Evolutionary conservation across 92 coral and sea anemone genomes (phyloP).

Genomic region (Phenganax subtilis): DNA sequence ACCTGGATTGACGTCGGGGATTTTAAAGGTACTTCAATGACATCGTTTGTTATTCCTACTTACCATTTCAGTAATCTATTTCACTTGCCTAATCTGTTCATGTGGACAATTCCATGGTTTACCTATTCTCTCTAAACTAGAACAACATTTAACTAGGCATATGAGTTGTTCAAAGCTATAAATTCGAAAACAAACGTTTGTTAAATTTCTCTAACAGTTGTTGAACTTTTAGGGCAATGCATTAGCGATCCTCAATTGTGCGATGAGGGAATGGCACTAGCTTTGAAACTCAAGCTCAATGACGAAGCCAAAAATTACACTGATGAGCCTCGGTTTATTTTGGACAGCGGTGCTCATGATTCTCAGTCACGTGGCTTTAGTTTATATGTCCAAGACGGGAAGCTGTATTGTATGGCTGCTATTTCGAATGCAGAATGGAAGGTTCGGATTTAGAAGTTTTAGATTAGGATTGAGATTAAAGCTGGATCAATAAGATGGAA

Average conservation of each 20-base stretch:
- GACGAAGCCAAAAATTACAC: constrained; percentile 65
- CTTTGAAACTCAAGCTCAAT: constrained; percentile 75
- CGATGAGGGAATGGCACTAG: constrained; percentile 77
- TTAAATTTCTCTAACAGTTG: neutral
- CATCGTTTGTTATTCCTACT: neutral
- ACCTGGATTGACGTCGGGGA: constrained; percentile 98
- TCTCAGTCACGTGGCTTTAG: constrained; percentile 78
- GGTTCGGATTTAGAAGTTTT: constrained; percentile 50
- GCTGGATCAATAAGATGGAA: too few species aligned
- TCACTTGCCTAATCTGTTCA: neutral
- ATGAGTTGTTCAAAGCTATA: neutral
- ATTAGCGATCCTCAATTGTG: constrained; percentile 87
- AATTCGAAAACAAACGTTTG: neutral
- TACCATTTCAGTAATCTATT: neutral
- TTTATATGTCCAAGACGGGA: constrained; percentile 63
- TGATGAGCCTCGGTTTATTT: constrained; percentile 74
- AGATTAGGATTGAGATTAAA: neutral
- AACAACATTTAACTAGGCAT: too few species aligned
- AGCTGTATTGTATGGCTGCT: constrained; percentile 67
- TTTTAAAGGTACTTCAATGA: constrained; percentile 57
- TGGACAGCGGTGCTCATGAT: constrained; percentile 91
- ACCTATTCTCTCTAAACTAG: neutral
- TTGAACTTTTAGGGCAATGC: constrained; percentile 60
- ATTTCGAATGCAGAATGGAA: constrained; percentile 91
- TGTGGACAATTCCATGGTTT: neutral